Base-by-base conservation (phyloP, 2,888 invertebrate species). In the Andrena chrysosceles region DNA sequence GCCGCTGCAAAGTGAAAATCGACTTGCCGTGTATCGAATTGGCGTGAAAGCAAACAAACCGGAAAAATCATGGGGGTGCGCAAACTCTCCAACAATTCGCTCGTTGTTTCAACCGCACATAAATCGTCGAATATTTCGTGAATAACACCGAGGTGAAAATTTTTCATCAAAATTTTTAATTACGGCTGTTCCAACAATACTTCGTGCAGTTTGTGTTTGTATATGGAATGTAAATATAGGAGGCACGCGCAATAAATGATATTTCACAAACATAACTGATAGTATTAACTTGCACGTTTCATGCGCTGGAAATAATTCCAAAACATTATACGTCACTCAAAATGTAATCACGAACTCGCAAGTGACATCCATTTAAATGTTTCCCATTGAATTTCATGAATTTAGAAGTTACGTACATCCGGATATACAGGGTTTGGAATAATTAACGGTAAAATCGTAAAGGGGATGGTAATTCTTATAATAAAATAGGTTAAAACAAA, bases 31-130 rank as follows among this genome's bases (percentile, higher is more conserved):
- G 71, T 70, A 69, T 75, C 79, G 76, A 84, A 70, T 71, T 60
- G 63, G 33, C 63, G 70, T 66, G 75, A 78, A 23, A 84, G 83
- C 83, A 84, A 86, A 89, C 85, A 81, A 83, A 81, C 72, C 54
- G 68, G 71, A 67, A 78, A 78, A 56, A 77, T 64, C 31, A 7
- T 33, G n/a, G 0, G 13, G 8, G 0, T 29, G 20, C 52, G n/a
- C 0, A 5, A 54, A 35, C 10, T 62, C 59, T n/a, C 35, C 7
- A 48, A 79, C 29, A 83, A 60, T 78, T 56, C 10, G 6, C 10
- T 23, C 16, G n/a, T 31, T 29, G 23, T 31, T 63, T 29, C n/a
- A 13, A 6, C n/a, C n/a, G 20, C n/a, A 8, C 10, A 0, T 0
- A 16, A 68, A 16, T 13, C 23, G 31, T 7, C 31, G 6, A 42